Base-by-base conservation (phyloP, 2,888 invertebrate species). In the Drosophila algonquin region DNA sequence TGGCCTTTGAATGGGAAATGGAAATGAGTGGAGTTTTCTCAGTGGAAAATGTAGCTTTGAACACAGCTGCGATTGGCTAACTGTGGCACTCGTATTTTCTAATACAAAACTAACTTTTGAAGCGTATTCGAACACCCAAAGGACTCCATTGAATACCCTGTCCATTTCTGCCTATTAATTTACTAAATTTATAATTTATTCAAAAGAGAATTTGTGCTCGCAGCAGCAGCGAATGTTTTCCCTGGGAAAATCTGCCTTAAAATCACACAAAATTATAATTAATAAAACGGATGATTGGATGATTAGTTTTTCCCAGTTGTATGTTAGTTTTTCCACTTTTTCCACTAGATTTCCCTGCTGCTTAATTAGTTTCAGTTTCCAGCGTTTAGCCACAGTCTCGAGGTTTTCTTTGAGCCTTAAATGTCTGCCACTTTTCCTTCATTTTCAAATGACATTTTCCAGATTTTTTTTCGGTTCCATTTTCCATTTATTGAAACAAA, bases 401-500 rank as follows among this genome's bases (percentile, higher is more conserved):
- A 40, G 10, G 14, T 40, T 40, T 14, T 40, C 6, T 12, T 48
- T 21, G 4, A 47, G 12, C 21, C 47, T 12, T 3, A 35, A 35
- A 35, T 35, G 35, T 12, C 5, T 35, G 10, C 32, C 10, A 14
- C 18, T 40, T 40, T 40, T 7, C 40, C 1, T 40, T 40, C 2
- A 5, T 14, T 40, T 40, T 40, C 2, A 40, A 40, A 40, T 40
- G 6, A 12, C 14, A 35, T 12, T 35, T 35, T 5, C 12, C 1
- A 35, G 35, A 35, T 14, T 40, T 6, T 1, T 1, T 40, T 40
- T 24, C 4, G 6, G 7, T 27, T 54, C 67, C 64, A 67, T 76
- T 80, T 76, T 40, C 14, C n/a, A 74, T 53, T 80, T 68, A 80
- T 76, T 76, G 63, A 79, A 67, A 53, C 47, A 45, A 74, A 76